A percentile compares a stretch with the other conserved stretches of the same genome.
Evolutionary conservation across 2,888 invertebrate genomes (phyloP).

Genomic region (Dasypolia templi): DNA sequence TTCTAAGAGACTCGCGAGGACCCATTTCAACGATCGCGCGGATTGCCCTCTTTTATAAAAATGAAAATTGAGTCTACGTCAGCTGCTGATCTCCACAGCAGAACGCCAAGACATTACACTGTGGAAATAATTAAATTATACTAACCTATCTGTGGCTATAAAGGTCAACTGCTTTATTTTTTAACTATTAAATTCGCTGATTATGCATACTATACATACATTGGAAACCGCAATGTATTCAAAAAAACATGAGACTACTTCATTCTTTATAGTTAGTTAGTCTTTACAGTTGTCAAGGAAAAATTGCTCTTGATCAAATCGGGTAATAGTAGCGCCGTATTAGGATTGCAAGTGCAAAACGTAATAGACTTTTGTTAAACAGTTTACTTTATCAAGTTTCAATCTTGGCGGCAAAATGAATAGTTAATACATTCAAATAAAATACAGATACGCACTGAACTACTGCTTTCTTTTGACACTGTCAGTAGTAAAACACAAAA

Average conservation of each 20-base stretch:
- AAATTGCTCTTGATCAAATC: not conserved
- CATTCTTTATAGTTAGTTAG: not conserved
- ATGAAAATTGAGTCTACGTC: too few relatives aligned
- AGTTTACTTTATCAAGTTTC: not conserved
- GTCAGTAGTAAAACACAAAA: slow-evolving; percentile 39
- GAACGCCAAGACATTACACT: too few relatives aligned
- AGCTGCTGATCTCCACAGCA: too few relatives aligned
- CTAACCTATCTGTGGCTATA: too few relatives aligned
- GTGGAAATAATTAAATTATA: too few relatives aligned
- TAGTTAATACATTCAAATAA: not conserved
- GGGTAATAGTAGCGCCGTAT: not conserved
- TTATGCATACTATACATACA: not conserved
- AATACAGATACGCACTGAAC: not conserved
- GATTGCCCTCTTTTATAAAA: too few relatives aligned
- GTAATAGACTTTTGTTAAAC: not conserved
- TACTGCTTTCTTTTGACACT: not conserved
- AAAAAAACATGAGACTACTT: not conserved
- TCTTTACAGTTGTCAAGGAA: not conserved
- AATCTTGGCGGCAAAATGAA: not conserved
- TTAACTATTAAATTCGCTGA: not conserved
- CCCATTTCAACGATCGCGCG: too few relatives aligned
- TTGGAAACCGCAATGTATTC: not conserved
- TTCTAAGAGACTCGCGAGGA: too few relatives aligned
- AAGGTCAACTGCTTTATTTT: too few relatives aligned
- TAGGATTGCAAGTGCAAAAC: not conserved